phyloP scores from a whole-genome alignment of 2,888 invertebrate species.

The Isoperla grammatica region DNA sequence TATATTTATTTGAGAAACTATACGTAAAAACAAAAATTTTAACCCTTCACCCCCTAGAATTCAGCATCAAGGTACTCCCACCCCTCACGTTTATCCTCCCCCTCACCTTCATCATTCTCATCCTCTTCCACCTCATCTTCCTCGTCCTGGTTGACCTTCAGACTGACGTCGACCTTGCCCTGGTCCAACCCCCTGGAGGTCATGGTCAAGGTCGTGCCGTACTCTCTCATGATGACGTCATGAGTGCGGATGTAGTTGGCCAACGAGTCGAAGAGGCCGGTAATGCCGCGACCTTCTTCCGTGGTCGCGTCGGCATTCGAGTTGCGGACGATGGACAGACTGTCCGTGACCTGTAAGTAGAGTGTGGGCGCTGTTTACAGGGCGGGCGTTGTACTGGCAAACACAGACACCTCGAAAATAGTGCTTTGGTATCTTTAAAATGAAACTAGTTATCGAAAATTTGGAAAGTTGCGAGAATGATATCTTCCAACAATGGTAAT shows the following conservation, averaged over 20 bases:
- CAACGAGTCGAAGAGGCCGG: conserved; percentile 61
- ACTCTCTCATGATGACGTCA: conserved; percentile 71
- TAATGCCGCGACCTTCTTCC: conserved; percentile 51
- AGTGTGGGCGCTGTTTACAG: not conserved
- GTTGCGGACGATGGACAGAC: conserved; percentile 69
- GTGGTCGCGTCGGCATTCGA: conserved; percentile 53
- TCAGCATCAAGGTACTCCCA: too few relatives aligned
- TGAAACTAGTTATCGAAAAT: too few relatives aligned
- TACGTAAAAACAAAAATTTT: too few relatives aligned
- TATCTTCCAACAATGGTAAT: too few relatives aligned
- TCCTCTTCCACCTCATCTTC: conserved; percentile 35
- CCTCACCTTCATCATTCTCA: conserved; percentile 21
- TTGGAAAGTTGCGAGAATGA: too few relatives aligned
- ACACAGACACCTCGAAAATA: too few relatives aligned
- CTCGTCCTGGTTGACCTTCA: conserved; percentile 53
- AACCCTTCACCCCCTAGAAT: too few relatives aligned
- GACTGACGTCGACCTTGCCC: conserved; percentile 66
- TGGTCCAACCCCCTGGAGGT: conserved; percentile 71
- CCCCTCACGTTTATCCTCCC: too few relatives aligned
- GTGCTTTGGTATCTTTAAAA: too few relatives aligned
- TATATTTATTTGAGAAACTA: too few relatives aligned
- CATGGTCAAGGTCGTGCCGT: conserved; percentile 65
- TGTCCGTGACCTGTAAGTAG: conserved; percentile 59
- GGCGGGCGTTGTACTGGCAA: too few relatives aligned
- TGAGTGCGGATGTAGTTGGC: conserved; percentile 70